These are phyloP conservation scores for Hemichromis elongatus DNA, from an alignment of 2,113 vertebrate species.

Conservation along the genomic window DNA sequence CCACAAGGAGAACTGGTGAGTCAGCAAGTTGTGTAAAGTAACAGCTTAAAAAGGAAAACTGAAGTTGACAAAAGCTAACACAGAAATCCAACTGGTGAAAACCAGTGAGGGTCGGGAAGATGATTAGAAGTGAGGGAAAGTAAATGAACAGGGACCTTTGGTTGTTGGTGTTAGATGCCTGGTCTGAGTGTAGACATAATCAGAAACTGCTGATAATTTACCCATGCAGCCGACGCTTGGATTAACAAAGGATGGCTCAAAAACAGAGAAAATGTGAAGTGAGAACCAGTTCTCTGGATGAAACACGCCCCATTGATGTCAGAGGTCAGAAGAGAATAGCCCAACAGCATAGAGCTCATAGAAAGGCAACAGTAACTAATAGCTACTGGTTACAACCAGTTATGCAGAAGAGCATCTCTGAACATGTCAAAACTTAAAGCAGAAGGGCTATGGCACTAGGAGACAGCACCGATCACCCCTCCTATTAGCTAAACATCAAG, in stretches of 20 bases:
- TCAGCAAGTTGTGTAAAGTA: not conserved
- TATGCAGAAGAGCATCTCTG: fast-evolving
- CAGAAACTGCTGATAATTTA: not conserved
- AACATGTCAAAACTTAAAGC: not conserved
- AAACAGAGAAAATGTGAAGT: not conserved
- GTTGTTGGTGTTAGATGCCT: not conserved
- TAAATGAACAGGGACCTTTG: not conserved
- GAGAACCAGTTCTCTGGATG: not conserved
- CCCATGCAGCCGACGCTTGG: not conserved
- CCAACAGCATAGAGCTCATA: not conserved
- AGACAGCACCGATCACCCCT: not conserved
- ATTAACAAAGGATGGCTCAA: not conserved
- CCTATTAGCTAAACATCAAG: fast-evolving
- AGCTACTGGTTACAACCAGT: not conserved
- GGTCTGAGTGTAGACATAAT: not conserved
- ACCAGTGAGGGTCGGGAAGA: not conserved
- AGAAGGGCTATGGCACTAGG: not conserved
- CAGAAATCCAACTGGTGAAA: not conserved
- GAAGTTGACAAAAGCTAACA: not conserved
- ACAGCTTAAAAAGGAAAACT: not conserved
- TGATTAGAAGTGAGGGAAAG: not conserved
- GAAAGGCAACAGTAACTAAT: not conserved
- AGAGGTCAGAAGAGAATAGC: not conserved
- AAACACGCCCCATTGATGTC: not conserved
- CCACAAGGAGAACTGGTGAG: not conserved